A percentile compares a stretch with the other conserved stretches of the same genome.
Evolutionary conservation across 1,140 invertebrate genomes (phyloP).

Genomic region (Cherax destructor): DNA sequence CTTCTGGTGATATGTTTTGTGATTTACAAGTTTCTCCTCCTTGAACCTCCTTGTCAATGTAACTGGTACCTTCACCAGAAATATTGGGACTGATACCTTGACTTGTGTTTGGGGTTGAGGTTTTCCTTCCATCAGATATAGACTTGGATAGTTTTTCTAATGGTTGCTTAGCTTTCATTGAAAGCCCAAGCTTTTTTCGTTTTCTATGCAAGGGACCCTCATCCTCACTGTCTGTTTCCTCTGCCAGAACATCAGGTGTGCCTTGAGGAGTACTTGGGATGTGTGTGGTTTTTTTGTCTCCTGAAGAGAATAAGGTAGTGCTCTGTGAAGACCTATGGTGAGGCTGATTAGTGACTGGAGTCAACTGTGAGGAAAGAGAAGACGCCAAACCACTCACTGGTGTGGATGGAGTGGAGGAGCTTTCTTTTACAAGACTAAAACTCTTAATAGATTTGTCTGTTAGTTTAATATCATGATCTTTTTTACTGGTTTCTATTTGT

Average conservation of each 20-base stretch:
- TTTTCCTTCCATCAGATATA: background rate
- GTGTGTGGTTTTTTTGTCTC: constrained; percentile 16
- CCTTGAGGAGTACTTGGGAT: background rate
- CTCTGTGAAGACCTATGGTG: constrained; percentile 17
- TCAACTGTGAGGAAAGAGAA: constrained; percentile 35
- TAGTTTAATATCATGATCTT: background rate
- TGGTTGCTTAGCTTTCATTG: background rate
- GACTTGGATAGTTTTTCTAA: background rate
- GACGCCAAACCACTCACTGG: background rate
- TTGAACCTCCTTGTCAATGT: constrained; percentile 44
- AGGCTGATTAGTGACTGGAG: constrained; percentile 29
- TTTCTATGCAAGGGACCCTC: constrained; percentile 25
- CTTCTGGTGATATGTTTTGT: constrained; percentile 26
- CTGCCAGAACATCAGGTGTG: constrained; percentile 8
- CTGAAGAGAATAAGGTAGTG: constrained; percentile 22
- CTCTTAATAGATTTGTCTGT: background rate
- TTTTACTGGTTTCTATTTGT: background rate
- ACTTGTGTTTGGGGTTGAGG: constrained; percentile 55
- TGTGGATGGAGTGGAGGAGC: background rate
- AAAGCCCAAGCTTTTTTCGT: constrained; percentile 32
- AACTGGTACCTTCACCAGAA: constrained; percentile 17
- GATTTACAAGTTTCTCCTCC: constrained; percentile 42
- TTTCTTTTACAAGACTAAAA: background rate
- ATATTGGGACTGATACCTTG: constrained; percentile 37
- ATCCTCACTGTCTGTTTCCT: constrained; percentile 54